Evolutionary conservation across 1,140 invertebrate species (phyloP).

Genomic region (Drosophila watanabei): DNA sequence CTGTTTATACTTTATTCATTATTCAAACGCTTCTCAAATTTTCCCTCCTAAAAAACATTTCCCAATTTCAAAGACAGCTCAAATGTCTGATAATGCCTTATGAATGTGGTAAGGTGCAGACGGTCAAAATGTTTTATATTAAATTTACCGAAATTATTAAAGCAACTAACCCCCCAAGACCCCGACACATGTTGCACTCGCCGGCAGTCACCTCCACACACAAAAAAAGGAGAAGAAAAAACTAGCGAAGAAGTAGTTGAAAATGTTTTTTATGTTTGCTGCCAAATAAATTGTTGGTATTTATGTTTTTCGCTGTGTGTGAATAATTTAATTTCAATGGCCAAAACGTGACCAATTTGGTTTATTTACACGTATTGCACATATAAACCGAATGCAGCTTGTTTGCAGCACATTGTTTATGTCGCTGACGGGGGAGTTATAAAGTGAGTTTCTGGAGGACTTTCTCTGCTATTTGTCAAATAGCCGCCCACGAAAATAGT

Average conservation of each 20-base stretch:
- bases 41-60: neutral
- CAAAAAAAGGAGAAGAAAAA: neutral
- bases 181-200: slow-evolving; percentile 41
- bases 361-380: slow-evolving; percentile 85
- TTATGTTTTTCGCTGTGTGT: slow-evolving; percentile 71
- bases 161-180: slow-evolving; percentile 35
- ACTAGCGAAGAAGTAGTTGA: slow-evolving; percentile 40
- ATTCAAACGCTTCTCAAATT: neutral
- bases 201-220: neutral
- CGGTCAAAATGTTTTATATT: slow-evolving; percentile 72
- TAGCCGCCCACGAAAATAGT: slow-evolving; percentile 48
- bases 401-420: slow-evolving; percentile 34
- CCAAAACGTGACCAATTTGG: slow-evolving; percentile 85
- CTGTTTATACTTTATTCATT: neutral
- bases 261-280: slow-evolving; percentile 57
- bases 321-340: slow-evolving; percentile 77
- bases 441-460: slow-evolving; percentile 3
- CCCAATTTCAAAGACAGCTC: neutral
- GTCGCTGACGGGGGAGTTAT: neutral
- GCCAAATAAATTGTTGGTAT: slow-evolving; percentile 76
- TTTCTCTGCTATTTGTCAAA: slow-evolving; percentile 47
- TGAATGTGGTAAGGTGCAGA: slow-evolving; percentile 49
- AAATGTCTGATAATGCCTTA: slow-evolving; percentile 17
- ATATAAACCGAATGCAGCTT: slow-evolving; percentile 69
- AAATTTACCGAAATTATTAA: slow-evolving; percentile 67